phyloP scores from a whole-genome alignment of 1,140 invertebrate species.

The Alviniconcha marisindica region DNA sequence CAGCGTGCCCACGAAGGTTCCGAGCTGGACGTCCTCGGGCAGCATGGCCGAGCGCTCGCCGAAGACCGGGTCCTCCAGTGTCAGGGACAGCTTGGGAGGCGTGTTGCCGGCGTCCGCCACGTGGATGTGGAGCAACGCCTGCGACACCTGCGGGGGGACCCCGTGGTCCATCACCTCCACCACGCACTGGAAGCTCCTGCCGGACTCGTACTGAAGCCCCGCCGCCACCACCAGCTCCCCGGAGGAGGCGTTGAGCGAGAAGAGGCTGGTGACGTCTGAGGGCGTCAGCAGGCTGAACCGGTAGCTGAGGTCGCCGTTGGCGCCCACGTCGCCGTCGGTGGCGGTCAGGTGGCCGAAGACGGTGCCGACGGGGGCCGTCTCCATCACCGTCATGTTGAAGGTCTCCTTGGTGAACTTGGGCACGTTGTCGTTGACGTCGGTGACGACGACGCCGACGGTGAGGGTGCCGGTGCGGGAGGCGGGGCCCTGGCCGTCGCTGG shows the following conservation, averaged over 20 bases:
- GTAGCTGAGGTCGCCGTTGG: conserved; percentile 66
- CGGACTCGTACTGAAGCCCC: conserved; percentile 39
- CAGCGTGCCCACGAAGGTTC: conserved; percentile 89
- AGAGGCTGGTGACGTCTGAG: conserved; percentile 72
- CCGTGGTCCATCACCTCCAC: conserved; percentile 50
- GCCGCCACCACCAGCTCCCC: conserved; percentile 86
- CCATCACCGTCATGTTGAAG: conserved; percentile 84
- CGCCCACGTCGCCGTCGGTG: conserved; percentile 63
- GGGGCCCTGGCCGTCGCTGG: conserved; percentile 90
- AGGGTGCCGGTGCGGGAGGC: conserved; percentile 80
- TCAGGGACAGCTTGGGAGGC: conserved; percentile 32
- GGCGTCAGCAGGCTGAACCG: conserved; percentile 57
- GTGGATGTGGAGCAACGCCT: conserved; percentile 30
- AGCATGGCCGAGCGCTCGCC: conserved; percentile 79
- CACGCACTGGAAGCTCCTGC: conserved; percentile 41
- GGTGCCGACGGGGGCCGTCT: conserved; percentile 73
- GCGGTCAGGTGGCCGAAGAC: conserved; percentile 60
- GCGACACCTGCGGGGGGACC: conserved; percentile 22
- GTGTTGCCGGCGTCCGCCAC: conserved; percentile 46
- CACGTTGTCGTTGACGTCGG: conserved; percentile 94
- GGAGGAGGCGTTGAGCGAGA: conserved; percentile 88
- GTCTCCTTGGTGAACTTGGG: conserved; percentile 82
- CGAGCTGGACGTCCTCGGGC: conserved; percentile 92
- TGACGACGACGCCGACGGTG: conserved; percentile 61
- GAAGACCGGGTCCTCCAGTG: conserved; percentile 27